Evolutionary conservation across 2,888 invertebrate species (phyloP), one percentile per base, ranked within the genome.

Genomic region (Drosophila austrosaltans): DNA sequence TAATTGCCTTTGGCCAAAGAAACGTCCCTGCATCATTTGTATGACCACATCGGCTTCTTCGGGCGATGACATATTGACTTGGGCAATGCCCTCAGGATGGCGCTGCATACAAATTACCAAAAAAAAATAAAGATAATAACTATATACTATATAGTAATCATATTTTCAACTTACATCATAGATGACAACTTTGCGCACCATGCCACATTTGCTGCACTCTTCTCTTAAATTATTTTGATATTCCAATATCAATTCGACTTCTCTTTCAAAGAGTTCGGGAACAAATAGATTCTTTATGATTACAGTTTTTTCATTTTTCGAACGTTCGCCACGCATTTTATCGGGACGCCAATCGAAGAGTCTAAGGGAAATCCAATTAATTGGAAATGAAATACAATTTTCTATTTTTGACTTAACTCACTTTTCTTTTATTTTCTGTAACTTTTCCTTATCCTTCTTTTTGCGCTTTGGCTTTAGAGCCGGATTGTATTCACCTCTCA

Each of bases 311-410:
- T 99, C 99, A 91, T 97, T 95, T 90, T 97, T 98, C 0, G 95
- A 94, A 61, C 98, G 94, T 88, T 97, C 97, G 1, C 97, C 97
- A 39, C 96, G 93, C 90, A 97, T 94, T 91, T 97, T 97, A 83
- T 99, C 99, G 0, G 99, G 98, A 71, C 97, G 94, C 99, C 99
- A 99, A 91, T 98, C 98, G 91, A 99, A 97, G 59, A 99, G 93
- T 90, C 96, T 96, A 64, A 4, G 2, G 1, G 6, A 40, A 16
- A 2, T 7, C 28, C 8, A 3, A 0, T 6, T 2, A 2, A 10
- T 36, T 8, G 8, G 3, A 36, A 32, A 36, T 2, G 8, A 36
- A 36, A 5, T 30, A 5, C 1, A 32, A 36, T 36, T 36, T 36
- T 10, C 0, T 8, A 1, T 36, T 8, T 1, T 36, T 36, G 1